Base-by-base conservation (phyloP, 2,113 vertebrate genomes). In the Scophthalmus maximus region DNA sequence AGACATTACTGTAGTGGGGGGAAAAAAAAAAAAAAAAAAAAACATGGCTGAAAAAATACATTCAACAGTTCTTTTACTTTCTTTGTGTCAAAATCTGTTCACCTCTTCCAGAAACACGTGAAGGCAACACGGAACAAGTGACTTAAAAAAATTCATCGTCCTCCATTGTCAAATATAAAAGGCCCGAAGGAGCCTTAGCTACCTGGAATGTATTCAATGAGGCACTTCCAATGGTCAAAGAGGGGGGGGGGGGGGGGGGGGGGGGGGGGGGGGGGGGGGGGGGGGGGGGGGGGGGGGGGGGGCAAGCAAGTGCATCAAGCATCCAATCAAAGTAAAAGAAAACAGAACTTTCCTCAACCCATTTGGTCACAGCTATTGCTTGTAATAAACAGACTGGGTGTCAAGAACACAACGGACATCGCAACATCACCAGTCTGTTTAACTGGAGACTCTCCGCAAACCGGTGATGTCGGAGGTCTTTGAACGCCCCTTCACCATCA, bases 161-260 rank as follows among this genome's bases (percentile, higher is more conserved):
- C 90, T 87, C 82, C 82, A 80, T 84, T 83, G 85, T 84, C 80
- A 87, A 91, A 95, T 78, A 92, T 93, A 93, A 91, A 93, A 93
- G 91, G 91, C 86, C n/a, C 82, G 70, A 9, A 73, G 46, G 79
- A 44, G 81, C 82, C 78, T 85, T 92, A 94, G 93, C 90, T 94
- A 90, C 94, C 94, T 96, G 96, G 97, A 99, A 99, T 99, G 97
- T 97, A 94, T 96, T 94, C 87, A 94, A 84, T 81, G 90, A 97
- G 96, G 95, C 96, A 97, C 95, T 92, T 93, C 94, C 74, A 87
- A 80, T 78, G 81, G 84, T 85, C 79, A 25, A 82, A 40, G 51
- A 10, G 20, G 36, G 3, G 17, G 20, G 20, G 47, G 59, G 10
- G 34, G 73, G 68, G 87, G 79, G 65, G n/a, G n/a, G n/a, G n/a